Conservation (phyloP, 2,797 vertebrate species). For the Acrossocheilus wenchowensis region DNA sequence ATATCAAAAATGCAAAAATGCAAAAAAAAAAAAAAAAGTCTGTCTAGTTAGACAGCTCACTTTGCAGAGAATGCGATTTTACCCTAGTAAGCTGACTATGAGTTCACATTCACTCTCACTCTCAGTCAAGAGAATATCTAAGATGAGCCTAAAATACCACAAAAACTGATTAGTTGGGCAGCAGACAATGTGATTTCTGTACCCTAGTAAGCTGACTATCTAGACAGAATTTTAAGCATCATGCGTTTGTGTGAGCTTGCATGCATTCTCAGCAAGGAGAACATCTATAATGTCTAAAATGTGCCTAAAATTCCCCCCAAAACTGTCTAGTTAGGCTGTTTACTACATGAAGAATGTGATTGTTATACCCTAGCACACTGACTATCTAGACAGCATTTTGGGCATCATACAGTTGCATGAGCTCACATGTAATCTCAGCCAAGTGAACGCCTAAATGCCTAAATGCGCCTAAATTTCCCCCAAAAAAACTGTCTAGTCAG, state of each 20-base stretch:
- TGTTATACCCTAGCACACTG: not conserved
- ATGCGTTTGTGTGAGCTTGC: not conserved
- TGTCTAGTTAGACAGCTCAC: not conserved
- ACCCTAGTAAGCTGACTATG: not conserved
- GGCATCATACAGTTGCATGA: not conserved
- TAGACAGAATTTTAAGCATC: not conserved
- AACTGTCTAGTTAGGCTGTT: not conserved
- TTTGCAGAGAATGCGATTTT: not conserved
- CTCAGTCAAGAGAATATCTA: not conserved
- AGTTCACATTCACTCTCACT: not conserved
- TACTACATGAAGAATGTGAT: not conserved
- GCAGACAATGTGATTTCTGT: not conserved
- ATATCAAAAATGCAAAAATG: not conserved
- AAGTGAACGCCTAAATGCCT: not conserved
- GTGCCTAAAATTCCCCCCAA: not conserved
- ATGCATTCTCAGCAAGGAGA: not conserved
- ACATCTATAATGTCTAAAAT: not conserved
- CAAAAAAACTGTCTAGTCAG: not conserved
- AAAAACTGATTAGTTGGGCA: not conserved
- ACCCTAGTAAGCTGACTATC: not conserved
- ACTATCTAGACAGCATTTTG: not conserved
- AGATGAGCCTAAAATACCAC: not conserved
- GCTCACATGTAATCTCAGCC: constrained; percentile 8
- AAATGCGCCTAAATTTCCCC: not conserved
- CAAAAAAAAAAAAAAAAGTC: not conserved